Base-by-base conservation (phyloP, 2,888 invertebrate genomes). In the Aethes cnicana region DNA sequence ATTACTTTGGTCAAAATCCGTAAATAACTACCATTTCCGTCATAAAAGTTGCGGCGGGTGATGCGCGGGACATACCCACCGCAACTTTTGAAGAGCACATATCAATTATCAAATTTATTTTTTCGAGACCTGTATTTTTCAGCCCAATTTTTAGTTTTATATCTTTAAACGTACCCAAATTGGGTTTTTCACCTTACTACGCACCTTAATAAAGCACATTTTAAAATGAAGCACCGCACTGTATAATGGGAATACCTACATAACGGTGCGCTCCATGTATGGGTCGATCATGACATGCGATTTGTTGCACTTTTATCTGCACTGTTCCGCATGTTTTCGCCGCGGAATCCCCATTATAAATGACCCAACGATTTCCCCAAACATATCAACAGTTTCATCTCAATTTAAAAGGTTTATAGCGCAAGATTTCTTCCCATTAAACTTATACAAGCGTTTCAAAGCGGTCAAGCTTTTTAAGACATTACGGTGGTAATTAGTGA, bases 271-370 rank as follows among this genome's bases (percentile, higher is more conserved):
- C 62, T 50, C 55, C 81, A 68, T 71, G 78, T 79, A 81, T 71
- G 83, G 83, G 57, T 66, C 63, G 74, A 67, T 74, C 77, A 75
- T 81, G 82, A 81, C 76, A 71, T 68, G 71, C 77, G 78, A 84
- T 85, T 84, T 82, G 84, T 83, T 79, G 77, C 77, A 77, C 65
- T 76, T 78, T 80, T 81, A 79, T 82, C 77, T 72, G 35, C 48
- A 28, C 33, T 18, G 57, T 55, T 62, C 59, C 60, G 58, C 59
- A 55, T 63, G 53, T 58, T 59, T 58, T 42, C 26, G 46, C 25
- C 41, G 32, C 39, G 28, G 21, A 20, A 26, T 47, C 28, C 20
- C 43, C 43, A 25, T 44, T 54, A 48, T 32, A 46, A 52, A 52
- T 32, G 7, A 26, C 37, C 23, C 11, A 4, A 16, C 30, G 39